Conservation (phyloP, 2,797 vertebrate genomes). For the Alca torda region DNA sequence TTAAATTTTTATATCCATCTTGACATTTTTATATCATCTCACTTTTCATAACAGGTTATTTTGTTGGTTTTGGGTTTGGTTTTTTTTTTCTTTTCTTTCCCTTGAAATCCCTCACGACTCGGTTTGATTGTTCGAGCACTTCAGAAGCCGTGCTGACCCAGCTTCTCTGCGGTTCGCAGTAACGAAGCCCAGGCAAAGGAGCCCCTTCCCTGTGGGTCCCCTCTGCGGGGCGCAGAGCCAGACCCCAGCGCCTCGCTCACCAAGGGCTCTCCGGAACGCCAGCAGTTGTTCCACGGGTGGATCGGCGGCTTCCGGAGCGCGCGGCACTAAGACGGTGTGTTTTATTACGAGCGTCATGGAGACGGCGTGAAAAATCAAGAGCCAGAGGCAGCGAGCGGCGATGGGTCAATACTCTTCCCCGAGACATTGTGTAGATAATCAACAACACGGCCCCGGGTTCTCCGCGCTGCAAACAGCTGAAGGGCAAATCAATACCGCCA, state of each 20-base stretch:
- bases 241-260: not conserved
- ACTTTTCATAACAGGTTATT: not conserved
- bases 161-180: not conserved
- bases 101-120: not conserved
- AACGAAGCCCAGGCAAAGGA: not conserved
- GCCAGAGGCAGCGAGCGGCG: constrained; percentile 77
- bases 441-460: constrained; percentile 74
- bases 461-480: constrained; percentile 77
- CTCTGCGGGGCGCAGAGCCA: not conserved
- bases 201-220: not conserved
- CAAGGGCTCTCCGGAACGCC: constrained; percentile 51
- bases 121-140: not conserved
- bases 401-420: constrained; percentile 82
- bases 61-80: not conserved
- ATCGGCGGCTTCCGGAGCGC: constrained; percentile 50
- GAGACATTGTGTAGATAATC: constrained; percentile 81
- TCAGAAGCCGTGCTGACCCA: not conserved
- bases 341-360: constrained; percentile 83
- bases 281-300: not conserved
- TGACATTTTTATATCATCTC: not conserved
- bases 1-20: not conserved
- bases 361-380: constrained; percentile 80
- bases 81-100: too few relatives aligned
- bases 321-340: constrained; percentile 66
- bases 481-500: constrained; percentile 80